Conservation (phyloP, 2,888 invertebrate species). For the Ichneumon xanthorius region DNA sequence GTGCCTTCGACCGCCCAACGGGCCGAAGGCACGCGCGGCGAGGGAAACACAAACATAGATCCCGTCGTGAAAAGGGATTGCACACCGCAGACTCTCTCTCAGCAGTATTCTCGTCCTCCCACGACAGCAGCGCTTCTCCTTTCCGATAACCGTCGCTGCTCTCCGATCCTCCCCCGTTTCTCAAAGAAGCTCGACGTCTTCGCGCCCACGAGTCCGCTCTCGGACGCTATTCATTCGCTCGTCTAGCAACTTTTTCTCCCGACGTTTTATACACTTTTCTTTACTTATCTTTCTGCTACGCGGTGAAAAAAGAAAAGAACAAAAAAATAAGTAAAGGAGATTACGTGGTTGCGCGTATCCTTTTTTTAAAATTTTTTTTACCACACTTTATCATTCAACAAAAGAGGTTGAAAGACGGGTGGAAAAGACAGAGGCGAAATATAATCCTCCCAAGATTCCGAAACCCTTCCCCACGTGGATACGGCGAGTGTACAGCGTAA, state of each 20-base stretch:
- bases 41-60: constrained; percentile 38
- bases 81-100: constrained; percentile 11
- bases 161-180: constrained; percentile 49
- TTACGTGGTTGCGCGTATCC: constrained; percentile 47
- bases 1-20: constrained; percentile 13
- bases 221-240: constrained; percentile 51
- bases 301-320: constrained; percentile 14
- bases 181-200: constrained; percentile 59
- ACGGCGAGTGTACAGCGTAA: constrained; percentile 31
- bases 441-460: constrained; percentile 64
- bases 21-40: constrained; percentile 9
- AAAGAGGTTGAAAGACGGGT: constrained; percentile 56
- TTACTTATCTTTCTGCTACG: constrained; percentile 10
- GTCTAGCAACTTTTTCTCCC: constrained; percentile 36
- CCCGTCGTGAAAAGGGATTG: constrained; percentile 28
- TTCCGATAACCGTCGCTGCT: constrained; percentile 11
- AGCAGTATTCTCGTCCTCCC: constrained; percentile 2
- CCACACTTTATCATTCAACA: constrained; percentile 56
- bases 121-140: not conserved
- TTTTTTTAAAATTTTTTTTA: constrained; percentile 41
- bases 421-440: constrained; percentile 62
- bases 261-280: constrained; percentile 32
- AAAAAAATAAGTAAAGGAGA: constrained; percentile 37
- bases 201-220: constrained; percentile 33
- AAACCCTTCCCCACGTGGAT: constrained; percentile 56